These are phyloP conservation scores for Hippopotamyrus pictus DNA, from an alignment of 2,797 vertebrate species.

Conservation along the genomic window DNA sequence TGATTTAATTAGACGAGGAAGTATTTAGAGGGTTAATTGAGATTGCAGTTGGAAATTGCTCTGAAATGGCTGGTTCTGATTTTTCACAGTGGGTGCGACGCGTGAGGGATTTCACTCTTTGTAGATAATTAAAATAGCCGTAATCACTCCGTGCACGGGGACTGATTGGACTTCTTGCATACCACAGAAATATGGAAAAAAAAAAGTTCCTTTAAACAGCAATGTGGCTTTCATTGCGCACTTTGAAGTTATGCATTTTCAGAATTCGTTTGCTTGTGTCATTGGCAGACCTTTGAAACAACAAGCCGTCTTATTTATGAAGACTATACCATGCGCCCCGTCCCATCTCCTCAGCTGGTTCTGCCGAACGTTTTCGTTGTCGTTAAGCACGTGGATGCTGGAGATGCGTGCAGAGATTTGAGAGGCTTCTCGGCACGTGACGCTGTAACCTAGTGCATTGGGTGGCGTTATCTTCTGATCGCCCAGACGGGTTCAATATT, in stretches of 20 bases:
- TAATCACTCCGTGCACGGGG: slow-evolving; percentile 60
- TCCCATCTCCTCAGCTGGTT: neutral
- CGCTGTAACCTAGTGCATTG: slow-evolving; percentile 89
- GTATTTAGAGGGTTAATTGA: slow-evolving; percentile 92
- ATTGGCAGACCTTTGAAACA: neutral
- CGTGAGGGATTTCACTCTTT: slow-evolving; percentile 61
- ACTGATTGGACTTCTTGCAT: slow-evolving; percentile 56
- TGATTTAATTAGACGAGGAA: slow-evolving; percentile 90
- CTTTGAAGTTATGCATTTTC: slow-evolving; percentile 12
- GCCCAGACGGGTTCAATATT: neutral
- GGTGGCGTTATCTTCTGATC: slow-evolving; percentile 77
- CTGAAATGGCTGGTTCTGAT: slow-evolving; percentile 62
- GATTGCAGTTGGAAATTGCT: slow-evolving; percentile 87
- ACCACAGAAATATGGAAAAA: slow-evolving; percentile 40
- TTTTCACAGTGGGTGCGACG: slow-evolving; percentile 61
- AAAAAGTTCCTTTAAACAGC: slow-evolving; percentile 33
- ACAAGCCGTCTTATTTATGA: neutral
- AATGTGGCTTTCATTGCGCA: neutral
- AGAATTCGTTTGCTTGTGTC: neutral
- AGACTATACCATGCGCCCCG: neutral
- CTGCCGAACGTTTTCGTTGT: neutral
- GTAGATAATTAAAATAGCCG: slow-evolving; percentile 62
- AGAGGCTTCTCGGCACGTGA: slow-evolving; percentile 46
- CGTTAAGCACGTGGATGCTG: neutral
- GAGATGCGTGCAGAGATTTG: neutral